Base-by-base conservation (phyloP, 2,797 vertebrate genomes). In the Eulemur coronatus region DNA sequence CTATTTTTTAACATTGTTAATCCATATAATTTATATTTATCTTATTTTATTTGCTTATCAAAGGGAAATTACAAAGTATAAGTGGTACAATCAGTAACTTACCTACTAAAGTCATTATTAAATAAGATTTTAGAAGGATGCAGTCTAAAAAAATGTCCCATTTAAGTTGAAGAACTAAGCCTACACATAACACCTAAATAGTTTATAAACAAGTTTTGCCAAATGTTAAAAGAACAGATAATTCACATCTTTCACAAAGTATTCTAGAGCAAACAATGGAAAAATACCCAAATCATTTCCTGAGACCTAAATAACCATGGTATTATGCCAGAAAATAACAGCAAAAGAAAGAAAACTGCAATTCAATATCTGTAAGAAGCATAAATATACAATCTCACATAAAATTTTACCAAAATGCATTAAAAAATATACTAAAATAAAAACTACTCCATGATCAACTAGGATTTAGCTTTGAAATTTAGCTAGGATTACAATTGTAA, bases 201-300 rank as follows among this genome's bases (percentile, higher is more conserved):
- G 46, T 97, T 96, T 76, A 95, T 92, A 55, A 95, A 76, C 28
- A 84, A 84, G 8, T 80, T 84, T 90, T 96, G 59, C 84, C 84
- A 96, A 95, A 72, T 59, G 12, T 76, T 93, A 33, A 90, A 52
- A 84, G 84, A 94, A 95, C 48, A 92, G 85, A 84, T 94, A 95
- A 84, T 72, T 84, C 85, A 57, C 41, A 87, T 57, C n/a, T 63
- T 43, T 79, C 33, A 78, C 33, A 80, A 96, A 79, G 28, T 70
- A 76, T 76, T 93, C 14, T 43, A n/a, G 63, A 95, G 78, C 2
- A 92, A 94, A 76, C 57, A 94, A 67, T 84, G 76, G 84, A 96
- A 95, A 96, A 93, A 80, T 67, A 84, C 63, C 17, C 46, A 87
- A 52, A 69, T 92, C 2, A 52, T 41, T 84, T 94, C 33, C 81